These are phyloP conservation scores for Catharus fuscescens DNA, from an alignment of 2,113 vertebrate genomes.

Conservation along the genomic window DNA sequence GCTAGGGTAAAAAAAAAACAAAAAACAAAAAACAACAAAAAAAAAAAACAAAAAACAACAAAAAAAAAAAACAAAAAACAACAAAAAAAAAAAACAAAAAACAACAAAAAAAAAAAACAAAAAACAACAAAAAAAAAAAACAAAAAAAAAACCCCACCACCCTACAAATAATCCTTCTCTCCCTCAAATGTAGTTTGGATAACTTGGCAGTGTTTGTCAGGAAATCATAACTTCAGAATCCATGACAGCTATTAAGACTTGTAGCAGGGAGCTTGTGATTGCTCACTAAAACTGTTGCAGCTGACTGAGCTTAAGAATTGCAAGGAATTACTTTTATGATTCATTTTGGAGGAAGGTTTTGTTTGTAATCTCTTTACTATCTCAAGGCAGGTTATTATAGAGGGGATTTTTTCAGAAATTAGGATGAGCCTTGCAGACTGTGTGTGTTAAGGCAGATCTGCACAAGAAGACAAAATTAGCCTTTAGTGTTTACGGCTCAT, in stretches of 20 bases:
- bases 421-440: not conserved
- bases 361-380: not conserved
- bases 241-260: not conserved
- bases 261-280: not conserved
- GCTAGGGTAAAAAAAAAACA: not conserved
- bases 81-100: too few relatives aligned
- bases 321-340: not conserved
- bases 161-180: not conserved
- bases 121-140: too few relatives aligned
- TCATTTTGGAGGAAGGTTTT: not conserved
- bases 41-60: not conserved
- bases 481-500: not conserved
- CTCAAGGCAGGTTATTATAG: not conserved
- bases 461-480: not conserved
- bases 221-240: not conserved
- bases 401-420: not conserved
- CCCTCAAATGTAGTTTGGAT: not conserved
- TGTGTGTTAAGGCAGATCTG: not conserved
- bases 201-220: not conserved
- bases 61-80: too few relatives aligned
- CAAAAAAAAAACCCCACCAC: not conserved
- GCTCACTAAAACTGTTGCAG: not conserved
- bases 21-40: not conserved
- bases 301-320: not conserved
- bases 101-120: too few relatives aligned